A percentile compares a stretch with the other conserved stretches of the same genome.
These are phyloP conservation scores for Cryptoprocta ferox DNA, from an alignment of 2,797 vertebrate species.

Conservation along the genomic window DNA sequence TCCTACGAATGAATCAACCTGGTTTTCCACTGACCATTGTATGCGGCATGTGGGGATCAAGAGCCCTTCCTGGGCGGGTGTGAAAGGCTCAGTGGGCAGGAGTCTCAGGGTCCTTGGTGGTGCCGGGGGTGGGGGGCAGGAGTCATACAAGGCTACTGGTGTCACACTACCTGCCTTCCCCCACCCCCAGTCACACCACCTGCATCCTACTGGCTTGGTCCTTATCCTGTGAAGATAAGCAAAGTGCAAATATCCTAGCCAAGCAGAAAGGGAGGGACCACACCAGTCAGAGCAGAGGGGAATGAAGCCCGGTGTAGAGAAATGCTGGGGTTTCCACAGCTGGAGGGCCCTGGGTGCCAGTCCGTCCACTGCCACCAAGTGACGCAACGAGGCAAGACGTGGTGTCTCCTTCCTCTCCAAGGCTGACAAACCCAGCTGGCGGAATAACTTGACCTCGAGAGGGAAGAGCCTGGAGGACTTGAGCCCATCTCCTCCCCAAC, in stretches of 20 bases:
- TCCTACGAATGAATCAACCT: neutral
- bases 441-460: too few species aligned
- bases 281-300: neutral
- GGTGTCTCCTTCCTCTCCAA: neutral
- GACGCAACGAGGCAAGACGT: accelerated
- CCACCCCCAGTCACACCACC: too few species aligned
- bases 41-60: accelerated
- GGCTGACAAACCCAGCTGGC: neutral
- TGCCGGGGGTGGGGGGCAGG: accelerated
- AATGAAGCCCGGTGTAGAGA: accelerated
- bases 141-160: accelerated
- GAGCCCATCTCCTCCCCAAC: too few species aligned
- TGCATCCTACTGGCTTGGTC: neutral
- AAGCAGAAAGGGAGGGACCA: neutral
- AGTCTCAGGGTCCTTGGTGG: accelerated
- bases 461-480: accelerated
- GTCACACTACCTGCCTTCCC: neutral
- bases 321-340: too few species aligned
- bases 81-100: accelerated
- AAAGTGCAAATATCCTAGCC: accelerated
- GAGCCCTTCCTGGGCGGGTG: neutral
- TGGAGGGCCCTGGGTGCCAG: neutral
- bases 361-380: accelerated
- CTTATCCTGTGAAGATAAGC: neutral
- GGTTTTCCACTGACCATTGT: constrained; percentile 20